These are phyloP conservation scores for Passer montanus DNA, from an alignment of 2,113 vertebrate genomes.

Conservation along the genomic window DNA sequence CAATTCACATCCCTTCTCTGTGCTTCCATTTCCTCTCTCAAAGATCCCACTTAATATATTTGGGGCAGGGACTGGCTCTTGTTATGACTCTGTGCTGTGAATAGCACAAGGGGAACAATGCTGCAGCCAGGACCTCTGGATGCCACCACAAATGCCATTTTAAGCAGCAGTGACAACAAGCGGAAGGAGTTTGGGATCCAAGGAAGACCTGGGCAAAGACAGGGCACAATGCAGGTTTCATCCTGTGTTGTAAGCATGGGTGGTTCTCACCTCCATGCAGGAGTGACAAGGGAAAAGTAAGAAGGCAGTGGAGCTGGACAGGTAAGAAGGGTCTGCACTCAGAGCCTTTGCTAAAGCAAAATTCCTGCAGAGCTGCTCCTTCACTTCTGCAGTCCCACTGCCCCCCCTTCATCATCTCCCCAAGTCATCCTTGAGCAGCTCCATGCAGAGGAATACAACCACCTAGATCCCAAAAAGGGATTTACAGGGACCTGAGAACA, in stretches of 20 bases:
- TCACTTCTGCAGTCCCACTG: background rate
- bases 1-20: constrained; percentile 50
- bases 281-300: background rate
- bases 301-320: background rate
- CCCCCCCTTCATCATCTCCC: background rate
- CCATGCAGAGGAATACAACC: background rate
- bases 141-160: constrained; percentile 40
- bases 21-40: constrained; percentile 56
- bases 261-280: background rate
- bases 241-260: background rate
- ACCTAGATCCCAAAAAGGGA: background rate
- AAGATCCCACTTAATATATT: constrained; percentile 49
- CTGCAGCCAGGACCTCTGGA: constrained; percentile 9
- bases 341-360: background rate
- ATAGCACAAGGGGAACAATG: constrained; percentile 52
- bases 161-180: constrained; percentile 35
- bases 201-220: constrained; percentile 3
- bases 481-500: background rate
- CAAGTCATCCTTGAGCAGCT: background rate
- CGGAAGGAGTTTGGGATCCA: background rate
- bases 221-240: background rate
- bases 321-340: background rate
- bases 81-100: constrained; percentile 38
- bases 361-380: background rate
- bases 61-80: constrained; percentile 42